phyloP scores from a whole-genome alignment of 30 jellyfish, hydroid and myxozoan genomes.

The Hydra vulgaris region DNA sequence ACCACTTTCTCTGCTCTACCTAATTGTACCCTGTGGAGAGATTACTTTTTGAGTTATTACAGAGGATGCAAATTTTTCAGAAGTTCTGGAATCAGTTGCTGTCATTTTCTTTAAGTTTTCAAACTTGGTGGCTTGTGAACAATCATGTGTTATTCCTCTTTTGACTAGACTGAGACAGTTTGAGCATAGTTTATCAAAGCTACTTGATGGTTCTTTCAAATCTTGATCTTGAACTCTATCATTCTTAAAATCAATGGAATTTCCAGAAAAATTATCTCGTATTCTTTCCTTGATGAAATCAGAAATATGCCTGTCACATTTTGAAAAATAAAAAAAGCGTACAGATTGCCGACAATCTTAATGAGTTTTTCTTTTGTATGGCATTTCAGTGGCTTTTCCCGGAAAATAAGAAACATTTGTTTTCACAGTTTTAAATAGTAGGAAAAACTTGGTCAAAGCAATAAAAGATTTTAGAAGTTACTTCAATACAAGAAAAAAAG shows the following conservation, averaged over 20 bases:
- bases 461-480: neutral
- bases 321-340: neutral
- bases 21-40: neutral
- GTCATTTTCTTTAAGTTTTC: neutral
- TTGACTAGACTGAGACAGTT: neutral
- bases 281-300: no score
- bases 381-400: neutral
- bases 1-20: neutral
- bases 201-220: neutral
- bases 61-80: neutral
- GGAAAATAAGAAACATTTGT: neutral
- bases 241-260: no score
- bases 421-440: neutral
- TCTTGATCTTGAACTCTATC: neutral
- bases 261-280: no score
- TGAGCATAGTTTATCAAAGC: neutral
- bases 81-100: neutral
- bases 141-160: neutral
- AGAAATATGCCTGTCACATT: no score
- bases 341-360: neutral
- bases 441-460: neutral
- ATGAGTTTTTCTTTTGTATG: neutral
- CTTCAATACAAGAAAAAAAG: neutral
- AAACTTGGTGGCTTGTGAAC: neutral
- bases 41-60: neutral